Base-by-base conservation (phyloP, 2,113 vertebrate species). In the Carettochelys insculpta region DNA sequence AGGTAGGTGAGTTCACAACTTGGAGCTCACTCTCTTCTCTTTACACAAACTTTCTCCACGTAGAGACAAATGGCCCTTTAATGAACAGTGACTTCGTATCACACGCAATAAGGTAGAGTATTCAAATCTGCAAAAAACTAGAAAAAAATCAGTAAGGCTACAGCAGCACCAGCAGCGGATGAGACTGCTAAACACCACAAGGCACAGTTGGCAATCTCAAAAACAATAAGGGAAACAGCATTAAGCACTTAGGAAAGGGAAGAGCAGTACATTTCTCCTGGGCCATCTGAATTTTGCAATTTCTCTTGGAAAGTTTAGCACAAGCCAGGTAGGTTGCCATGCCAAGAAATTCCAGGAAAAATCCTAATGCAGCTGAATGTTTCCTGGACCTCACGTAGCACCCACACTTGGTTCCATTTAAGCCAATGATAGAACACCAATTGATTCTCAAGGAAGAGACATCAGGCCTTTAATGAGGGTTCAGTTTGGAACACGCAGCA, bases 321-420 rank as follows among this genome's bases (percentile, higher is more conserved):
- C 20, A 27, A 88, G 80, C 80, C 86, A 61, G 53, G 24, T n/a
- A 56, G 22, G 48, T 76, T 31, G 20, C 27, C 50, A 31, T 76
- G 87, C 80, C 73, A 82, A 77, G 81, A 78, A 68, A 77, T 89
- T 83, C 81, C 75, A 68, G 87, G 81, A 78, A 89, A 83, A 83
- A 47, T 45, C 54, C 50, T 53, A 58, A 88, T n/a, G 27, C 11
- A 16, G 31, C 29, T 58, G 27, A 58, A 34, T 19, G 19, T 58
- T 47, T 77, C 43, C 79, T 54, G 56, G 51, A 78, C 73, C 45
- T 11, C 27, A 47, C 78, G 16, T 9, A 81, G 16, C 6, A 9
- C 38, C 29, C 65, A 48, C n/a, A 56, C 48, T 83, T 83, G 41
- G 41, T 53, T 53, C 52, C 41, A 68, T 5, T n/a, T 48, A 68